Evolutionary conservation across 2,113 vertebrate species (phyloP).

Genomic region (Crypturellus undulatus): DNA sequence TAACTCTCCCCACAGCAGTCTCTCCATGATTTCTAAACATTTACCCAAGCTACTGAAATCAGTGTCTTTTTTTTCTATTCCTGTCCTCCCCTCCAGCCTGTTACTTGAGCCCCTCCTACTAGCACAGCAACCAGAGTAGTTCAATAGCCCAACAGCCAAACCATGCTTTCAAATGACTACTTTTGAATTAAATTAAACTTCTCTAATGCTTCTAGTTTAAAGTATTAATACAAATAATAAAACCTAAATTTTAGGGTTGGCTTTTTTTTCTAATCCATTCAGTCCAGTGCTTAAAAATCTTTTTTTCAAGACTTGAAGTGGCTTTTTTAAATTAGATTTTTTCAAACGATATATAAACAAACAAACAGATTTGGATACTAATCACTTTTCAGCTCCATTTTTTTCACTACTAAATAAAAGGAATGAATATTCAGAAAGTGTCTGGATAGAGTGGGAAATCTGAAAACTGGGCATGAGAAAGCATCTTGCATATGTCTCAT

Average conservation of each 20-base stretch:
- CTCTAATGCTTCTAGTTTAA: neutral
- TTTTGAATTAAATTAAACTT: conserved; percentile 27
- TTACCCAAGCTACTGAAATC: neutral
- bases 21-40: conserved; percentile 36
- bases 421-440: neutral
- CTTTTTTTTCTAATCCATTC: neutral
- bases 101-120: neutral
- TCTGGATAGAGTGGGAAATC: neutral
- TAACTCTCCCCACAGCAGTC: neutral
- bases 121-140: neutral
- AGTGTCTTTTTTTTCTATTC: neutral
- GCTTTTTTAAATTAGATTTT: neutral
- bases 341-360: neutral
- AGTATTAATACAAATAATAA: neutral
- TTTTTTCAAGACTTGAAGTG: neutral
- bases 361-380: neutral
- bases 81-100: neutral
- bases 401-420: neutral
- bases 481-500: neutral
- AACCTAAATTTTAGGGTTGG: neutral
- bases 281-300: neutral
- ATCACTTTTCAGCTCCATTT: neutral
- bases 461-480: neutral
- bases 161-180: neutral
- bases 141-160: neutral